A percentile compares a stretch with the other conserved stretches of the same genome.
These are phyloP conservation scores for Mechanitis mazaeus DNA, from an alignment of 2,888 invertebrate species.

Conservation along the genomic window DNA sequence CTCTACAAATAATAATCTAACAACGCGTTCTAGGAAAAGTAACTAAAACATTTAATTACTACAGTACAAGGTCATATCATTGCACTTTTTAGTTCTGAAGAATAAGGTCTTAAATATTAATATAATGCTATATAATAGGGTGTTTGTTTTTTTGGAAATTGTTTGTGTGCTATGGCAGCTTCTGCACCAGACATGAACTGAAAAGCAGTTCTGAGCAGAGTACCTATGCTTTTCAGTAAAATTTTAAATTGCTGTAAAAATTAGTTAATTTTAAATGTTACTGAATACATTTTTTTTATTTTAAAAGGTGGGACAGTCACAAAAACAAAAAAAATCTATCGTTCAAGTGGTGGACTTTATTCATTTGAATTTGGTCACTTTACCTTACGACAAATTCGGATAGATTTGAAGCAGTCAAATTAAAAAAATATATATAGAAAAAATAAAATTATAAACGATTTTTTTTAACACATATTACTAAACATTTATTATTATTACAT, in stretches of 20 bases:
- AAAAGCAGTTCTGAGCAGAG: too few species aligned
- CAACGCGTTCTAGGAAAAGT: conserved; percentile 31
- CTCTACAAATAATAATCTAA: conserved; percentile 28
- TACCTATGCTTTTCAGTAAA: too few species aligned
- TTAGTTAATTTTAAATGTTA: too few species aligned
- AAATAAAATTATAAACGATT: neutral
- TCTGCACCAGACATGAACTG: too few species aligned
- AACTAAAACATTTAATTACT: conserved; percentile 12
- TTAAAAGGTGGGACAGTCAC: too few species aligned
- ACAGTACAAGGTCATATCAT: conserved; percentile 8
- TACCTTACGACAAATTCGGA: too few species aligned
- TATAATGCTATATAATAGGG: neutral
- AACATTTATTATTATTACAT: neutral
- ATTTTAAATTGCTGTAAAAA: too few species aligned
- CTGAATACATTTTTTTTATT: too few species aligned
- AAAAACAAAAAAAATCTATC: too few species aligned
- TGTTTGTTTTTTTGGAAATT: neutral
- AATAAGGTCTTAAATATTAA: neutral
- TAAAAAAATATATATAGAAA: too few species aligned
- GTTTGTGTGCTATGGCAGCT: too few species aligned
- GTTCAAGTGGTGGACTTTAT: neutral
- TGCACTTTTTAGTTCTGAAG: neutral
- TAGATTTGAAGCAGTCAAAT: too few species aligned
- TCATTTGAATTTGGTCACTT: neutral
- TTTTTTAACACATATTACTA: neutral